Evolutionary conservation across 2,797 vertebrate species (phyloP), one percentile per base, ranked within the genome.

Genomic region (Lagodon rhomboides): DNA sequence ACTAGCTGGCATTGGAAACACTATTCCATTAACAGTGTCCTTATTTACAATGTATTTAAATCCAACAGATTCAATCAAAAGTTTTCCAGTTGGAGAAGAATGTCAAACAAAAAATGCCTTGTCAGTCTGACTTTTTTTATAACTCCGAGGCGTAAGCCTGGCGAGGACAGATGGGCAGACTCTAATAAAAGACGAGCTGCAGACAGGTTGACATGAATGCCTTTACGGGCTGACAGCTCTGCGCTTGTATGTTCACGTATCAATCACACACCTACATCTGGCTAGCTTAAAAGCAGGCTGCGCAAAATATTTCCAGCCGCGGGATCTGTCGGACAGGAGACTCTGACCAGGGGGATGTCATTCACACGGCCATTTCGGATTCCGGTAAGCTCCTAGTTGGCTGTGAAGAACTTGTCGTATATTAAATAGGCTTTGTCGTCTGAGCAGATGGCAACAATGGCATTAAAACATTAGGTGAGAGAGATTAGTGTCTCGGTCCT

Each of bases 391-490:
- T 80, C 34, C 64, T 53, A n/a, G 79, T 88, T 75, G 77, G 10
- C 77, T 55, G 38, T 79, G 74, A 87, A 83, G 70, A 83, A 83
- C 62, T 50, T 0, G 27, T 20, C 62, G 75, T 85, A 71, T 66
- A 79, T 79, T 79, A 85, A 86, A 84, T 25, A 53, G 68, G 77
- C 59, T 89, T 86, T 87, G 83, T 55, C 27, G 68, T 59, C 80
- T 43, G 75, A 89, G 82, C 86, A 87, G 86, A 90, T 86, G 82
- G 82, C 54, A 87, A 93, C 84, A 91, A 89, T 84, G 56, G 83
- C 80, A 91, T 91, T 92, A 88, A 92, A 93, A 88, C 70, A 80
- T 84, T 77, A 86, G 87, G 75, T 85, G 78, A 75, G 72, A 81
- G 71, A 87, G 86, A 92, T 93, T 90, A 93, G 83, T 46, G 67